These are phyloP conservation scores for Lasioglossum vierecki DNA, from an alignment of 2,888 invertebrate species.

Conservation along the genomic window DNA sequence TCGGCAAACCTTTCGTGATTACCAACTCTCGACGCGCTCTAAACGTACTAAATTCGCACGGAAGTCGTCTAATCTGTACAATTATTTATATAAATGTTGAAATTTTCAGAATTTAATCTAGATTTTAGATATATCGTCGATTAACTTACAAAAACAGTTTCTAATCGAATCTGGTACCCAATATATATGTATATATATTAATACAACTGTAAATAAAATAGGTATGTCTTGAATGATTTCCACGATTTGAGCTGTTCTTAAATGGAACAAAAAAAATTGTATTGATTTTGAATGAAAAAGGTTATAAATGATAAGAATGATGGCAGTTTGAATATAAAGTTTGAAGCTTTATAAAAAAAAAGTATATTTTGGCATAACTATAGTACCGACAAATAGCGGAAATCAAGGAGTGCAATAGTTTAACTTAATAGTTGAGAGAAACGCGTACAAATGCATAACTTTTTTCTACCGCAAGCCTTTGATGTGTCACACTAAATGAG, in stretches of 20 bases:
- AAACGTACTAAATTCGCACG: conserved; percentile 4
- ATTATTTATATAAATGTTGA: neutral
- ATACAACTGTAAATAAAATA: too few species aligned
- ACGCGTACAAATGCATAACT: neutral
- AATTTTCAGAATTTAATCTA: neutral
- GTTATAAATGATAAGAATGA: too few species aligned
- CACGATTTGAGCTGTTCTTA: too few species aligned
- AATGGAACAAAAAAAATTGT: too few species aligned
- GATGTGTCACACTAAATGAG: neutral
- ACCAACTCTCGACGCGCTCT: conserved; percentile 21
- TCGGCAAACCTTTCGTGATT: conserved; percentile 10
- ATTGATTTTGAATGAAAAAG: too few species aligned
- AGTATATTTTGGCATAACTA: too few species aligned
- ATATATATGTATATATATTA: neutral
- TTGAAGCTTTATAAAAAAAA: too few species aligned
- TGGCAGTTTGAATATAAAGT: too few species aligned
- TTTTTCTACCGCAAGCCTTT: neutral
- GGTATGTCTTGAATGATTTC: too few species aligned
- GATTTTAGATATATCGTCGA: neutral
- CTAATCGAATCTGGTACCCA: neutral
- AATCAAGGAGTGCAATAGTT: too few species aligned
- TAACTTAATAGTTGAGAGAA: too few species aligned
- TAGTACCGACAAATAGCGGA: neutral
- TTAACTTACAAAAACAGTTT: neutral
- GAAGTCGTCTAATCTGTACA: neutral